Base-by-base conservation (phyloP, 2,888 invertebrate genomes). In the Thera britannica region DNA sequence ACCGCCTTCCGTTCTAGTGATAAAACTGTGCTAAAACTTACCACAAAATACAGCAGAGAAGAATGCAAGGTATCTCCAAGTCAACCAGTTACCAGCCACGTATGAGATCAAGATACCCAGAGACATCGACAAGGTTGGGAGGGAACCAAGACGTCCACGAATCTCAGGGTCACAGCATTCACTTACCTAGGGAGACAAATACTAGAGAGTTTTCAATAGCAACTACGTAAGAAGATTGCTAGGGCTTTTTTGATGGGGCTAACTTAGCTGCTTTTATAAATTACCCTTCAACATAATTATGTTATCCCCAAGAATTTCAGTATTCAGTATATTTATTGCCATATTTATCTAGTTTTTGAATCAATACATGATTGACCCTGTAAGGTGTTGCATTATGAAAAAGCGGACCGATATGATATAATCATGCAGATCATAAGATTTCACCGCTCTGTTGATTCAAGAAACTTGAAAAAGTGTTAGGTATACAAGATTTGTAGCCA, bases 81-180 rank as follows among this genome's bases (percentile, higher is more conserved):
- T 87, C 0, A 95, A 85, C 87, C 92, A 92, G 72, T 94, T 90
- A 9, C 96, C 96, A 3, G 95, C 87, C 4, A 94, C 70, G 78
- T 96, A 96, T 0, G 95, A 94, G 38, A 95, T 76, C 12, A 96
- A 87, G 71, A 96, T 95, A 2, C 96, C 96, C 11, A 95, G 75
- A 0, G 95, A 95, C 90, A 96, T 95, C 62, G 94, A 95, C 12
- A 96, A 87, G n/a, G 96, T 95, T 2, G 95, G 95, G 58, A 96
- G 87, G 0, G 96, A 95, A 0, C 96, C 96, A 34, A 96, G 85
- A 8, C 95, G 88, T 1, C 96, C 96, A 11, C 96, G 93, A 63
- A 95, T 94, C 73, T 95, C 94, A 0, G 95, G 94, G 63, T 95
- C 94, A 6, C 96, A 94, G 77, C 96, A 95, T 82, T 96, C 96